Evolutionary conservation across 2,888 invertebrate species (phyloP), one percentile per base, ranked within the genome.

Genomic region (Myopa testacea): DNA sequence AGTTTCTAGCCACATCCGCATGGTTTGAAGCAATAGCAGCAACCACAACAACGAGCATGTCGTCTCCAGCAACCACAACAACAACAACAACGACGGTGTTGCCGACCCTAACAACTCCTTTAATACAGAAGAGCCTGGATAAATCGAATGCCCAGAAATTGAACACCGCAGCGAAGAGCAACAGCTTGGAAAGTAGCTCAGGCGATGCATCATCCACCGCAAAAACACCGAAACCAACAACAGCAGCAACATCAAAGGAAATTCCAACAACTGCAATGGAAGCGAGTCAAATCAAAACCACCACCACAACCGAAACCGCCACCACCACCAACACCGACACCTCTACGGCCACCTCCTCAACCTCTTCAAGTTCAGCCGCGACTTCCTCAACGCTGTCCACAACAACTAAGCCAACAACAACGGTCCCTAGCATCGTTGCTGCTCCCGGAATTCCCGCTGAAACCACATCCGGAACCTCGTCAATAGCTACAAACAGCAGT

Each of bases 101-200:
- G 26, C 19, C 52, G 0, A n/a, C 62, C 8, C 4, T 50, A 69
- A 69, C 63, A 62, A 76, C 60, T 37, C 55, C 52, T 26, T 40
- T 50, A 16, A 10, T 50, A 38, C 14, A 72, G 37, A 83, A 81
- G 79, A 80, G 80, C 70, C 80, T 80, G 78, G 82, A 81, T 10
- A 82, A 83, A 69, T 83, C 83, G 79, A 85, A 84, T 34, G 50
- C 63, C 84, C 82, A 84, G 75, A 82, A 82, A 78, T 80, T 85
- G 75, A 85, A 83, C 58, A 84, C 83, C 16, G 73, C 84, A 58
- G 82, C 82, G 50, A 85, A 85, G 79, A 79, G 77, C 40, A 81
- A 80, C 38, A 78, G 76, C 75, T 68, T 82, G 37, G 74, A 38
- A 62, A 75, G 72, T 38, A 16, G 37, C 37, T 63, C 37, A 19